Evolutionary conservation across 2,888 invertebrate species (phyloP), one percentile per base, ranked within the genome.

Genomic region (Agelastica alni): DNA sequence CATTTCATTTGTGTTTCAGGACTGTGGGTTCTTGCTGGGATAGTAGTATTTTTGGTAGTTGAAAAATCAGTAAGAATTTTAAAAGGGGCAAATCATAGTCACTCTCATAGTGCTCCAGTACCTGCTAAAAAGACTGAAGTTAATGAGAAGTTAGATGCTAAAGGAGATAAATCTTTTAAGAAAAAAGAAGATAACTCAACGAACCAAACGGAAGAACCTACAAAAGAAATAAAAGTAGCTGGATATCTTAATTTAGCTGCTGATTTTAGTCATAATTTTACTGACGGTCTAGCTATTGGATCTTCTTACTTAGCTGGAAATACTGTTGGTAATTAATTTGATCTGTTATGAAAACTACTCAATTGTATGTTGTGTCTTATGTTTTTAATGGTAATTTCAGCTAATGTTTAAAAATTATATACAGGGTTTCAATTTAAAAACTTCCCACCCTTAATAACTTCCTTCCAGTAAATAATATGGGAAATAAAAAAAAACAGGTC

Each of bases 201-300:
- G 59, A 69, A 79, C 51, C 59, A 56, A 28, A 62, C 60, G 53
- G 78, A 79, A 48, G 80, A 79, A 37, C 80, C 81, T 66, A 77
- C 68, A 53, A 73, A 70, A 30, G 82, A 85, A 46, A 87, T 93
- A 44, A 87, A 90, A 77, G 89, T 94, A 9, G 85, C 93, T 26
- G 96, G 96, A 2, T 99, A 97, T 75, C 81, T 99, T 59, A 99
- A 99, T 78, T 80, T 99, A 62, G 97, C 93, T 45, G 99, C 99
- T 26, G 99, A 99, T 77, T 97, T 97, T 76, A 88, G 95, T 9
- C 99, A 99, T 76, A 99, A 99, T 78, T 97, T 99, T 72, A 99
- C 99, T 7, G 99, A 99, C 82, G 99, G 99, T 14, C 80, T 99
- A 56, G 99, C 99, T 14, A 98, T 99, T 73, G 99, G 99, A 43